phyloP scores from a whole-genome alignment of 2,113 vertebrate genomes.

The Puntigrus tetrazona region DNA sequence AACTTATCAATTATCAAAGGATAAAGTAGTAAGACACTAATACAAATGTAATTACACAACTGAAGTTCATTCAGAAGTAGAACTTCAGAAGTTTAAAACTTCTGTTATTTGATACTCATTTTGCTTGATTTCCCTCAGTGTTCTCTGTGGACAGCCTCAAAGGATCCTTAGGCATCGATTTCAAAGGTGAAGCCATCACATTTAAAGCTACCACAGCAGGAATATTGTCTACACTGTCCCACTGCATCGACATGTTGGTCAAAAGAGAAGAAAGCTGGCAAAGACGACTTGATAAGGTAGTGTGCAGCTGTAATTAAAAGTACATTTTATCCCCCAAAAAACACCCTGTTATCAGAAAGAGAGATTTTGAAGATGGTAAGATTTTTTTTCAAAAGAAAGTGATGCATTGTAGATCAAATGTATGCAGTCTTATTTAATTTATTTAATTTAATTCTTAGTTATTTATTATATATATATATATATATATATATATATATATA shows the following conservation, averaged over 20 bases:
- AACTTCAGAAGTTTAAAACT: not conserved
- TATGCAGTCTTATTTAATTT: not conserved
- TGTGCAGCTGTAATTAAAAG: not conserved
- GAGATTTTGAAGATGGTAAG: too few relatives aligned
- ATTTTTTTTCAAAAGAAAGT: too few relatives aligned
- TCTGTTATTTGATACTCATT: not conserved
- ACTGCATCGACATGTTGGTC: slow-evolving; percentile 97
- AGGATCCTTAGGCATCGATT: slow-evolving; percentile 94
- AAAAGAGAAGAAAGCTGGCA: slow-evolving; percentile 98
- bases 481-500: too few relatives aligned
- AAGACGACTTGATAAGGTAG: slow-evolving; percentile 94
- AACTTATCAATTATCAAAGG: not conserved
- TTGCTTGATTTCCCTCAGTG: slow-evolving; percentile 72
- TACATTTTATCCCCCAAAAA: not conserved
- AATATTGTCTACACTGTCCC: slow-evolving; percentile 93
- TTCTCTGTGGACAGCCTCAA: slow-evolving; percentile 86
- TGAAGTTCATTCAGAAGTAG: not conserved
- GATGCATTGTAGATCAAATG: too few relatives aligned
- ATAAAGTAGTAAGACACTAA: not conserved
- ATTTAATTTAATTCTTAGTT: too few relatives aligned
- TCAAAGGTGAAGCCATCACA: slow-evolving; percentile 98
- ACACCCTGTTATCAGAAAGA: not conserved
- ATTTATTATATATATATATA: too few relatives aligned
- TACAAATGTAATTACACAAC: not conserved
- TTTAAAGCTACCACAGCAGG: slow-evolving; percentile 99